Evolutionary conservation across 2,797 vertebrate species (phyloP), one percentile per base, ranked within the genome.

Genomic region (Ispidina lecontei): DNA sequence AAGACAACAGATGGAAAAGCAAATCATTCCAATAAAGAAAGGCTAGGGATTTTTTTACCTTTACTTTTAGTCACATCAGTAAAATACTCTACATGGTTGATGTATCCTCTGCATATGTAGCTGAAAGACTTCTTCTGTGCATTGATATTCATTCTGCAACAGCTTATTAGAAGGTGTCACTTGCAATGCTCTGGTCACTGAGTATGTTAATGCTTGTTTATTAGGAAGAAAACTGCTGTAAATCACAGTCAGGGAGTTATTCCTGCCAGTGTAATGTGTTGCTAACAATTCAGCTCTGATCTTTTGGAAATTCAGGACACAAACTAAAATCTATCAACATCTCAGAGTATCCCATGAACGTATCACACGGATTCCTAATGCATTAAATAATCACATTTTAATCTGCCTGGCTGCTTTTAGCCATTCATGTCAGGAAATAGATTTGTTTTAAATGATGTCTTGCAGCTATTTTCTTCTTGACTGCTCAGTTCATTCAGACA

Each of bases 341-440:
- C 41, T 88, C 28, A 31, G 81, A 33, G 35, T 72, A 23, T 58
- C 21, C 55, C 2, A 0, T 26, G 55, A 84, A 84, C 3, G 7
- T 47, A 46, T 12, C 43, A 56, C 33, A 25, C 44, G 65, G 75
- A 65, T 70, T 82, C 44, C 59, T 79, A 63, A 75, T 84, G 56
- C 68, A 59, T 70, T 68, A 67, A 88, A 90, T 78, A 90, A 84
- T 72, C 67, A 74, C 49, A n/a, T 29, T 78, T 88, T 72, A 81
- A 78, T 75, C 46, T 68, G 41, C 70, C 44, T 52, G 58, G 44
- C 76, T 81, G 71, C 31, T 84, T 86, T 75, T 78, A 78, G 65
- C 41, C 75, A 63, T 70, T 87, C 52, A 41, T 6, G 8, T 82
- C 75, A 73, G 56, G 47, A 39, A 91, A 76, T 33, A 62, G n/a